phyloP scores from a whole-genome alignment of 2,888 invertebrate genomes.

The Oegoconia quadripuncta region DNA sequence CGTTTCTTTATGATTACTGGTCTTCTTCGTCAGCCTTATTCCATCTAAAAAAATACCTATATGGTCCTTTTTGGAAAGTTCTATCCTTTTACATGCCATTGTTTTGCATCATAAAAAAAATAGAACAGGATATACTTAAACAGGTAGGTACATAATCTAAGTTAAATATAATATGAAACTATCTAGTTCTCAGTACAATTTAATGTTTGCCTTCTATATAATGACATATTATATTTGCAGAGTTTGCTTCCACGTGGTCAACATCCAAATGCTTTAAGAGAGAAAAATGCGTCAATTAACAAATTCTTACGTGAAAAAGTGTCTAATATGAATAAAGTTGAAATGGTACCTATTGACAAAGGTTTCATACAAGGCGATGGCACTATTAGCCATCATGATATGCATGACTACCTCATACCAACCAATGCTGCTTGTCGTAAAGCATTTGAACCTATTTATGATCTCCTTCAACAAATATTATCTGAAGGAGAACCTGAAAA shows the following conservation, averaged over 20 bases:
- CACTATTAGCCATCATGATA: constrained; percentile 91
- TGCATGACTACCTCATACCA: constrained; percentile 94
- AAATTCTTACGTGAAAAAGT: constrained; percentile 83
- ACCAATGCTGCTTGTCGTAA: constrained; percentile 92
- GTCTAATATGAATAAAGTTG: constrained; percentile 82
- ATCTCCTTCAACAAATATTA: constrained; percentile 87
- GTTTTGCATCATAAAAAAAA: no score
- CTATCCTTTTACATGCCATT: no score
- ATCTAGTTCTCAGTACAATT: no score
- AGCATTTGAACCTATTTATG: constrained; percentile 91
- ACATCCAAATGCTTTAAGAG: constrained; percentile 88
- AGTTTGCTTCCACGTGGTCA: constrained; percentile 93
- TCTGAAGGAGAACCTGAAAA: constrained; percentile 87
- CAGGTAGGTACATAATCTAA: no score
- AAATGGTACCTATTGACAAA: constrained; percentile 88
- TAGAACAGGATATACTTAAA: no score
- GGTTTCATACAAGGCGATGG: constrained; percentile 88
- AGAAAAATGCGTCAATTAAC: constrained; percentile 88
- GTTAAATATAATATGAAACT: no score
- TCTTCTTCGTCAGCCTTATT: no score
- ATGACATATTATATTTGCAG: constrained; percentile 78
- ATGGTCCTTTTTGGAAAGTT: no score
- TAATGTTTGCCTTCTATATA: no score
- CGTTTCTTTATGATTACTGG: no score
- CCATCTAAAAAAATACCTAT: no score